Percentiles rank a stretch among this genome's conserved stretches.
phyloP scores from a whole-genome alignment of 1,140 invertebrate genomes.

The Pseudomyrmex gracilis region DNA sequence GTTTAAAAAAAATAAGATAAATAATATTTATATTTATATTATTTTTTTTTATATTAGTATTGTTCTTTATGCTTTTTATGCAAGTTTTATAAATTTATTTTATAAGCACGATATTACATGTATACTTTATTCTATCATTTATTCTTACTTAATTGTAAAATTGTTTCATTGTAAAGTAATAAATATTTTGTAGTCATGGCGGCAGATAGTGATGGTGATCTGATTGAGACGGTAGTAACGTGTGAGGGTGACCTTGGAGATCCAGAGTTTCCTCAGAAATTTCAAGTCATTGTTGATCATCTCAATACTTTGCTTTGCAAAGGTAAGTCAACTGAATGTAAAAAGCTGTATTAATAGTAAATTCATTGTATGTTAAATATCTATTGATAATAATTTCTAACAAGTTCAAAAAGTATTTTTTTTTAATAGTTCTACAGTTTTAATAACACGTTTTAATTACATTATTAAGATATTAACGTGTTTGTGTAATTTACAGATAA shows the following conservation, averaged over 20 bases:
- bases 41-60: neutral
- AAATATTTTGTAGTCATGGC: conserved; percentile 87
- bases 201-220: conserved; percentile 91
- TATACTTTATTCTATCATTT: too few relatives aligned
- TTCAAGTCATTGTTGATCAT: conserved; percentile 89
- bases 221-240: conserved; percentile 91
- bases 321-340: conserved; percentile 83
- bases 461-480: conserved; percentile 22
- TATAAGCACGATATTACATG: too few relatives aligned
- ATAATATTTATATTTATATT: neutral
- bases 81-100: too few relatives aligned
- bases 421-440: conserved; percentile 21
- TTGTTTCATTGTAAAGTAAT: neutral
- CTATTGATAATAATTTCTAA: neutral
- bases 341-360: too few relatives aligned
- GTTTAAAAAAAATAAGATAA: neutral
- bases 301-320: conserved; percentile 90
- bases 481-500: conserved; percentile 80
- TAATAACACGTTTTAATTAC: conserved; percentile 6
- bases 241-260: conserved; percentile 93
- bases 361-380: too few relatives aligned
- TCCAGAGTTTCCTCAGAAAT: conserved; percentile 90
- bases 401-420: neutral
- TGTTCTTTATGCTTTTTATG: neutral
- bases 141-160: too few relatives aligned